Conservation (phyloP, 1,140 invertebrate genomes). For the Lepidurus arcticus region DNA sequence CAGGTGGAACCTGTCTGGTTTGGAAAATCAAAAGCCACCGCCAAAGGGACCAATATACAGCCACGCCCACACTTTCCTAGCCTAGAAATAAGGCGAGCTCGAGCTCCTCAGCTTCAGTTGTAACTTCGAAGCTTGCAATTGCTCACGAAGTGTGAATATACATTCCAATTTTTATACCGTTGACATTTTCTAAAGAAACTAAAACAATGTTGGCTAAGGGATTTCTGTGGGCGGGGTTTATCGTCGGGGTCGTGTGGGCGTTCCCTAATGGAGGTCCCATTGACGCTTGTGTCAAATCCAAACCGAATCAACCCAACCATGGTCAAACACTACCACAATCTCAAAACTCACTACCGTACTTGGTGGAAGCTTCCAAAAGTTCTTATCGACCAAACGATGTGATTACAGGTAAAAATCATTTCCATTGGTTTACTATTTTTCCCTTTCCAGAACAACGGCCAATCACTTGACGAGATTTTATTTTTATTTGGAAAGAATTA, state of each 20-base stretch:
- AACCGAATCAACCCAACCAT: constrained; percentile 66
- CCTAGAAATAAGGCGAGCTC: not conserved
- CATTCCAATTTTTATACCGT: not conserved
- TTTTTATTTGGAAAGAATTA: no score
- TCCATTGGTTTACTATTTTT: not conserved
- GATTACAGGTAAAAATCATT: constrained; percentile 53
- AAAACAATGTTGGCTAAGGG: not conserved
- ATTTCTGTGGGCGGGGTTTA: not conserved
- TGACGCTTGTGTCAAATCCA: constrained; percentile 65
- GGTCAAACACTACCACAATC: constrained; percentile 59
- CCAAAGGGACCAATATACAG: not conserved
- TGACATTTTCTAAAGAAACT: not conserved
- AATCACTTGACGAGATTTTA: no score
- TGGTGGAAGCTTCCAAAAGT: constrained; percentile 55
- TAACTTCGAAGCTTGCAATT: not conserved
- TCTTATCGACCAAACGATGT: constrained; percentile 58
- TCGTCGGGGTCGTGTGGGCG: constrained; percentile 38
- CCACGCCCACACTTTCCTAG: constrained; percentile 1
- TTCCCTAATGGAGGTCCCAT: constrained; percentile 71
- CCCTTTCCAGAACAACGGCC: no score
- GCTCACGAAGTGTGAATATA: not conserved
- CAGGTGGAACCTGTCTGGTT: not conserved
- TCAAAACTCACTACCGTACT: constrained; percentile 56
- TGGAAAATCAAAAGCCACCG: not conserved
- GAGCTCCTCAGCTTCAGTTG: not conserved